Evolutionary conservation across 2,888 invertebrate species (phyloP).

Genomic region (Orgyia antiqua): DNA sequence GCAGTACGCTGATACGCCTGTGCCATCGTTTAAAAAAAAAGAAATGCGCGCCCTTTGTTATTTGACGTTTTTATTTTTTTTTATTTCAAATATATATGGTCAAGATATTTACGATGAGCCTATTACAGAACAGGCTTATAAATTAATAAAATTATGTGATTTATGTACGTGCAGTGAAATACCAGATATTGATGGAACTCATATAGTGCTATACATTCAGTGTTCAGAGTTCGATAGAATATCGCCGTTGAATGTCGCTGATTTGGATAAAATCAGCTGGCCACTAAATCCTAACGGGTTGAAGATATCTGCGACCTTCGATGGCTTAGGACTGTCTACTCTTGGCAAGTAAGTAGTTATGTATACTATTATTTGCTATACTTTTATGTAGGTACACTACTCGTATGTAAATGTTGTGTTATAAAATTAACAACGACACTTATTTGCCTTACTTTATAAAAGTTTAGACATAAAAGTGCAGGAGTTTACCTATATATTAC

Average conservation of each 20-base stretch:
- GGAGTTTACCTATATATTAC: no score
- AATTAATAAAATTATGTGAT: conserved; percentile 54
- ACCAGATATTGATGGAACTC: conserved; percentile 53
- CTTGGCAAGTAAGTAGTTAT: conserved; percentile 60
- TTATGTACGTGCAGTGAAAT: conserved; percentile 72
- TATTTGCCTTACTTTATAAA: no score
- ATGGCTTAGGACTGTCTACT: conserved; percentile 57
- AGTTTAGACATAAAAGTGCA: no score
- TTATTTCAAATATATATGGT: conserved; percentile 35
- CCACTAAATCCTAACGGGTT: conserved; percentile 62
- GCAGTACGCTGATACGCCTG: conserved; percentile 42
- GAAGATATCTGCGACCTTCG: conserved; percentile 62
- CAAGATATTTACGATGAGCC: conserved; percentile 34
- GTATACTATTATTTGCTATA: no score
- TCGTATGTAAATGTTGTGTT: no score
- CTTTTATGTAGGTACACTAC: no score
- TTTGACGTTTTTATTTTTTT: conserved; percentile 48
- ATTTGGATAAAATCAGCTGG: conserved; percentile 67
- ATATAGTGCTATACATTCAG: conserved; percentile 64
- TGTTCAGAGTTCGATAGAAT: conserved; percentile 61
- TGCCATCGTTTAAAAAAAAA: conserved; percentile 27
- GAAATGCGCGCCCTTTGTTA: conserved; percentile 50
- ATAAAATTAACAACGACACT: no score
- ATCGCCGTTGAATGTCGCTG: conserved; percentile 42
- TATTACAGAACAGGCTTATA: conserved; percentile 30